Conservation (phyloP, 35 echinoderm and acorn worm species). For the Stichopus chloronotus region DNA sequence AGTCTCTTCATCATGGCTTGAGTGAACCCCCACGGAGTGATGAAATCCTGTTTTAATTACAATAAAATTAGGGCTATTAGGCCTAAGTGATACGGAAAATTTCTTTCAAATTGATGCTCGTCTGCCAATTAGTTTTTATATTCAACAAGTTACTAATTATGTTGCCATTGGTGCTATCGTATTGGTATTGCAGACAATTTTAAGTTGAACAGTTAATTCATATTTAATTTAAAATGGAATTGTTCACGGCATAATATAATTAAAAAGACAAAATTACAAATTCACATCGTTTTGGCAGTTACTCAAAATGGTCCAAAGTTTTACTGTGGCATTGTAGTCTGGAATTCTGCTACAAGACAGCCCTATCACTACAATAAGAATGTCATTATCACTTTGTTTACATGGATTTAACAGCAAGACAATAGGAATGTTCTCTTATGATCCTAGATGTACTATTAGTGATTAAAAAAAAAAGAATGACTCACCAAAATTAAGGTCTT, state of each 20-base stretch:
- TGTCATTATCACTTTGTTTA: background rate
- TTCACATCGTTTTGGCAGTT: no score
- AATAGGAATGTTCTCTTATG: background rate
- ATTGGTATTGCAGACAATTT: no score
- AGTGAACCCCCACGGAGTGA: constrained; percentile 48
- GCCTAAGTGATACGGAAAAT: background rate
- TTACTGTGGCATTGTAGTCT: background rate
- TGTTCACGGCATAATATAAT: no score
- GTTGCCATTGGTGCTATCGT: no score
- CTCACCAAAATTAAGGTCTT: constrained; percentile 11
- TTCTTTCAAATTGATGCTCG: no score
- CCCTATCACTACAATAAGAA: background rate
- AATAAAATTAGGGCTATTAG: background rate
- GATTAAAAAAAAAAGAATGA: background rate
- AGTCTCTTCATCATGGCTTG: constrained; percentile 49
- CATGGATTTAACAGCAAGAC: background rate
- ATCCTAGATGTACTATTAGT: background rate
- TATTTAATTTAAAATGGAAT: no score
- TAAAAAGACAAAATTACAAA: no score
- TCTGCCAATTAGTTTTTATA: no score
- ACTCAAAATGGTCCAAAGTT: background rate
- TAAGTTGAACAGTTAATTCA: no score
- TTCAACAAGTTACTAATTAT: no score
- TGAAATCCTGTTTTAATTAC: constrained; percentile 32
- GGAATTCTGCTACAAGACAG: background rate